phyloP scores from a whole-genome alignment of 2,888 invertebrate genomes.

The Plutella xylostella region DNA sequence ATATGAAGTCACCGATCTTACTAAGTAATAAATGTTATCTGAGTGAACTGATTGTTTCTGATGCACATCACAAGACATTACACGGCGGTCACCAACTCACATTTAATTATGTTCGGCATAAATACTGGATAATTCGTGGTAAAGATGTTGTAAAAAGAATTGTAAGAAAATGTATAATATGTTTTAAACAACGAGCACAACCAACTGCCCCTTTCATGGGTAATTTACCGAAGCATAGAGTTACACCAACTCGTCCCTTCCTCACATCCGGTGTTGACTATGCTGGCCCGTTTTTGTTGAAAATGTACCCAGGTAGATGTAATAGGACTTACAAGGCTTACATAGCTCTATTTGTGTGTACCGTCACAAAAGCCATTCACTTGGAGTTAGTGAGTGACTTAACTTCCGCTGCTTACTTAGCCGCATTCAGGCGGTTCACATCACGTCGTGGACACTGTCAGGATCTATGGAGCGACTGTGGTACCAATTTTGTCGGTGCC shows the following conservation, averaged over 20 bases:
- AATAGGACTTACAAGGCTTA: no score
- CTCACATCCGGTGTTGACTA: no score
- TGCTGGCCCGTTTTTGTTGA: no score
- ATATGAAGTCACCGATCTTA: neutral
- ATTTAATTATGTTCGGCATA: no score
- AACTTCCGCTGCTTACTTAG: constrained; percentile 12
- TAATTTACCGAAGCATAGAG: neutral
- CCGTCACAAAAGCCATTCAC: constrained; percentile 13
- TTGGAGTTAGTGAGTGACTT: constrained; percentile 13
- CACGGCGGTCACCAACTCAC: no score
- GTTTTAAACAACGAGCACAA: neutral
- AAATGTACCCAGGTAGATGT: no score
- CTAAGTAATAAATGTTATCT: neutral
- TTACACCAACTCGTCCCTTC: no score
- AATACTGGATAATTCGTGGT: neutral
- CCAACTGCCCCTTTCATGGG: neutral
- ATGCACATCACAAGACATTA: no score
- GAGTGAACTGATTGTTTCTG: neutral
- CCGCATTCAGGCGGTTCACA: constrained; percentile 7
- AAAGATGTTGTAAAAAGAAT: neutral
- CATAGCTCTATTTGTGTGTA: constrained; percentile 14
- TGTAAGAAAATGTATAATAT: neutral
- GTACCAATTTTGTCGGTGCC: constrained; percentile 13
- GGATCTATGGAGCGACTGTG: constrained; percentile 12
- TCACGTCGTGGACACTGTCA: constrained; percentile 10